Percentiles rank a stretch among this genome's conserved stretches.
These are phyloP conservation scores for Zosterops borbonicus DNA, from an alignment of 2,113 vertebrate genomes.

Conservation along the genomic window DNA sequence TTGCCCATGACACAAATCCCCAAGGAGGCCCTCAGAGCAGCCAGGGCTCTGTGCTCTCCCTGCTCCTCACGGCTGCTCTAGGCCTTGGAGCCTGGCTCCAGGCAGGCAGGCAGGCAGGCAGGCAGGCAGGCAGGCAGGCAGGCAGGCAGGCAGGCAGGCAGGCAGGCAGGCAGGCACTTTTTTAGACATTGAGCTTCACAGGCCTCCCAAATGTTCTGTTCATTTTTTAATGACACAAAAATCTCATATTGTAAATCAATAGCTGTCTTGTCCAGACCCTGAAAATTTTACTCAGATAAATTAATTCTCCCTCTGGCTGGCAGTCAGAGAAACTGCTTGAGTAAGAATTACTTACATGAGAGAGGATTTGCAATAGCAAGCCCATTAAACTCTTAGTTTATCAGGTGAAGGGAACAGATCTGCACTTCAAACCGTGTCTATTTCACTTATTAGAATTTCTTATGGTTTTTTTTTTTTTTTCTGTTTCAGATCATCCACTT, in stretches of 20 bases:
- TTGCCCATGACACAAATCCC: no score
- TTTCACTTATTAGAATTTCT: neutral
- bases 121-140: no score
- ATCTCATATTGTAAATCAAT: conserved; percentile 24
- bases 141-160: no score
- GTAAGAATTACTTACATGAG: neutral
- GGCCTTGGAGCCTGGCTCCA: neutral
- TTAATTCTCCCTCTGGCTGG: neutral
- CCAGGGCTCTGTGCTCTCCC: neutral
- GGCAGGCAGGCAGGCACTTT: no score
- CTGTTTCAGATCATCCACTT: conserved; percentile 33
- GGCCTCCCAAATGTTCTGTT: neutral
- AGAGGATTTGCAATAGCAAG: conserved; percentile 2
- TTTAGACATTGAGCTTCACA: neutral
- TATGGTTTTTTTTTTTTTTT: neutral
- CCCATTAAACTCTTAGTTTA: conserved; percentile 18
- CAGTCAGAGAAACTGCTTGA: neutral
- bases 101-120: neutral
- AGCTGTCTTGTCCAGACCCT: neutral
- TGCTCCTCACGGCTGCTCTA: neutral
- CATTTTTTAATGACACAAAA: neutral
- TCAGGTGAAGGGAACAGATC: conserved; percentile 7
- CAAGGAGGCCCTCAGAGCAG: neutral
- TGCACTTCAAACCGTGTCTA: neutral
- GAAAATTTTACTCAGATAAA: neutral